These are phyloP conservation scores for Agonopterix subpropinquella DNA, from an alignment of 2,888 invertebrate genomes.

Conservation along the genomic window DNA sequence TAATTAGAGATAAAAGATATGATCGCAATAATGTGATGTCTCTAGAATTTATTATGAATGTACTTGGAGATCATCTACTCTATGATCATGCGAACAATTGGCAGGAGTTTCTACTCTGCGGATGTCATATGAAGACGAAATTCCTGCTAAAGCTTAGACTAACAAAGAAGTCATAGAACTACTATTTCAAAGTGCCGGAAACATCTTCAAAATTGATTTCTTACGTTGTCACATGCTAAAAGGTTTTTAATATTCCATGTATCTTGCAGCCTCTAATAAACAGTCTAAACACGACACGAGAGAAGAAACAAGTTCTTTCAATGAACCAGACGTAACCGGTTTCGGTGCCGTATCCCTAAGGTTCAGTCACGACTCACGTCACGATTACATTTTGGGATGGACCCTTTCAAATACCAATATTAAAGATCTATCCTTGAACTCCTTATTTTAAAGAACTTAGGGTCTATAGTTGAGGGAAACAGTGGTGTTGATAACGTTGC, in stretches of 20 bases:
- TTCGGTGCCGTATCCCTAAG: slow-evolving; percentile 3
- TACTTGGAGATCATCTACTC: too few species aligned
- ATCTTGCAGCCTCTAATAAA: background rate
- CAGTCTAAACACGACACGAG: slow-evolving; percentile 6
- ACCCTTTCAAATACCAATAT: background rate
- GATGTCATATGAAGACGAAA: too few species aligned
- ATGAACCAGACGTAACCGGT: slow-evolving; percentile 8
- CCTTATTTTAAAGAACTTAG: background rate
- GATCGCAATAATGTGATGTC: too few species aligned
- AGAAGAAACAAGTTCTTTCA: slow-evolving; percentile 5
- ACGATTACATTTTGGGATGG: background rate
- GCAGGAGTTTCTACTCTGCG: too few species aligned
- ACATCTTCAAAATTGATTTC: background rate
- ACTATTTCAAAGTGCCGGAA: too few species aligned
- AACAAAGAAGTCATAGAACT: too few species aligned
- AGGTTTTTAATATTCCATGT: too few species aligned
- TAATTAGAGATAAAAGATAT: too few species aligned
- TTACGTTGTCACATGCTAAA: background rate
- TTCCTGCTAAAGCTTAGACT: too few species aligned
- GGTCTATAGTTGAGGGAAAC: background rate
- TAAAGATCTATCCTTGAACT: too few species aligned
- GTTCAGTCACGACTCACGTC: background rate
- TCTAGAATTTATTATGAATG: too few species aligned
- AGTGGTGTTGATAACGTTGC: background rate
- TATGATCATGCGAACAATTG: too few species aligned